phyloP scores from a whole-genome alignment of 2,797 vertebrate species.

The Bufotes viridis region DNA sequence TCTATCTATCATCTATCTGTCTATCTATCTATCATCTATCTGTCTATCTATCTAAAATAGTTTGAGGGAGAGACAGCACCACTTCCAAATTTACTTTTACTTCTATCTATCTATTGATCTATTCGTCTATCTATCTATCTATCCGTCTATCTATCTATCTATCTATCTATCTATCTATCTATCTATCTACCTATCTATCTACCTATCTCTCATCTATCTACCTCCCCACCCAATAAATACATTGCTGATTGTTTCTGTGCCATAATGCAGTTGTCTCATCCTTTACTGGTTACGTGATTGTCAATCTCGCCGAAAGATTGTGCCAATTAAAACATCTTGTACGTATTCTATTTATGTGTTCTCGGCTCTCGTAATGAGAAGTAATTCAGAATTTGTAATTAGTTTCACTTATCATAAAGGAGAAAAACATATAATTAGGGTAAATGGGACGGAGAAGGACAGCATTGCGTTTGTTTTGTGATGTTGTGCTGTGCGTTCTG shows the following conservation, averaged over 20 bases:
- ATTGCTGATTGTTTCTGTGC: neutral
- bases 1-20: too few species aligned
- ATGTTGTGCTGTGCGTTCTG: neutral
- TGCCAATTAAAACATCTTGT: neutral
- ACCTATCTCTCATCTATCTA: neutral
- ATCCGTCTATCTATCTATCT: constrained; percentile 6
- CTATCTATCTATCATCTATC: too few species aligned
- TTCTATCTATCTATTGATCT: neutral
- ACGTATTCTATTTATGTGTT: neutral
- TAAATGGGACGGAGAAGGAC: neutral
- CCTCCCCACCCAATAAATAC: neutral
- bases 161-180: neutral
- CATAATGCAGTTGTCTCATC: neutral
- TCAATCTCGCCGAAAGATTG: neutral
- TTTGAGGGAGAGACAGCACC: too few species aligned
- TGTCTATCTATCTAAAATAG: too few species aligned
- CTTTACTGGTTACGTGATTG: neutral
- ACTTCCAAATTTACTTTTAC: neutral
- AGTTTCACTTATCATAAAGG: neutral
- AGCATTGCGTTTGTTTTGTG: neutral
- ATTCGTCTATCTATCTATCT: constrained; percentile 2
- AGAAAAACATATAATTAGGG: neutral
- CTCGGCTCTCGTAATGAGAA: neutral
- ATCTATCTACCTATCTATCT: neutral
- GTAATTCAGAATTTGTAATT: neutral